phyloP scores from a whole-genome alignment of 2,797 vertebrate species.

The Sebastes variabilis region DNA sequence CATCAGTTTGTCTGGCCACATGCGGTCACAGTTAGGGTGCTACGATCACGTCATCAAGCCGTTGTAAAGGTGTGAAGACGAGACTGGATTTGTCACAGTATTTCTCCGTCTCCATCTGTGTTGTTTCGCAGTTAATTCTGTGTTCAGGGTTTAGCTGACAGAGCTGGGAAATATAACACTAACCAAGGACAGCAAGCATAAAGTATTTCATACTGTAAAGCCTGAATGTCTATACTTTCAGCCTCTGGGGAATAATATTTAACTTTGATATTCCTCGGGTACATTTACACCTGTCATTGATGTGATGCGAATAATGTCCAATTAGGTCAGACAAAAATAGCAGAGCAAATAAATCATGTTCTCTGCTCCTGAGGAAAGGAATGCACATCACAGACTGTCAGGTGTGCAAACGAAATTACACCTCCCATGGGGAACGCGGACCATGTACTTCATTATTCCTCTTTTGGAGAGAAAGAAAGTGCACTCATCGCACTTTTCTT shows the following conservation, averaged over 20 bases:
- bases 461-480: conserved; percentile 68
- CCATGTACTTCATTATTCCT: conserved; percentile 82
- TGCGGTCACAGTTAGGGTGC: conserved; percentile 15
- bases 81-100: conserved; percentile 10
- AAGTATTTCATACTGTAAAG: conserved; percentile 28
- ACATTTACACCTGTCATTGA: conserved; percentile 65
- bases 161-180: conserved; percentile 36
- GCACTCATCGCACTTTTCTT: conserved; percentile 63
- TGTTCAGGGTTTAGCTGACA: conserved; percentile 32
- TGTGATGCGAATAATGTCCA: conserved; percentile 75
- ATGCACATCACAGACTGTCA: conserved; percentile 75
- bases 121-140: conserved; percentile 32
- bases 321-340: conserved; percentile 81
- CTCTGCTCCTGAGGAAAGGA: conserved; percentile 56
- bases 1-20: conserved; percentile 40
- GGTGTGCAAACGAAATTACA: conserved; percentile 75
- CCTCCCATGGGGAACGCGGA: conserved; percentile 70
- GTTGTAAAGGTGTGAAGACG: conserved; percentile 19
- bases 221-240: conserved; percentile 30
- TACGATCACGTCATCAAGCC: conserved; percentile 25
- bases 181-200: conserved; percentile 41
- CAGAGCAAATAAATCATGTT: conserved; percentile 80
- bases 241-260: conserved; percentile 54
- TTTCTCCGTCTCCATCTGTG: background rate
- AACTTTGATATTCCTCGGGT: conserved; percentile 52